A percentile compares a stretch with the other conserved stretches of the same genome.
phyloP scores from a whole-genome alignment of 1,140 invertebrate genomes.

The Portunus trituberculatus region DNA sequence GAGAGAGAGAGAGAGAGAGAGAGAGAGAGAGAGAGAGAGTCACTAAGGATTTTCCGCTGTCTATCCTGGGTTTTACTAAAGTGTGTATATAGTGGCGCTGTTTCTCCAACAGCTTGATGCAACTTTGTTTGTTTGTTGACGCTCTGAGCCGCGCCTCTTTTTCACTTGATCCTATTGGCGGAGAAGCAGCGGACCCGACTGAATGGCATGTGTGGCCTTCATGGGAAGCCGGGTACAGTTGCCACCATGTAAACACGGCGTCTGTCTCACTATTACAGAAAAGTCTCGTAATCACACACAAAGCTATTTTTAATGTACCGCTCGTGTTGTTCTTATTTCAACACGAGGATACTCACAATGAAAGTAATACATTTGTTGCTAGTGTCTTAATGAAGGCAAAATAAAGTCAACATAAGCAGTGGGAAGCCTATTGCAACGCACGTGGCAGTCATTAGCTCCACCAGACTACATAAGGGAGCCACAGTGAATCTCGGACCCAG shows the following conservation, averaged over 20 bases:
- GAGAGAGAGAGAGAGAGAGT: constrained; percentile 45
- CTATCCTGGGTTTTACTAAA: neutral
- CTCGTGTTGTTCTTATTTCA: neutral
- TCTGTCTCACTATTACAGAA: neutral
- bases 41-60: neutral
- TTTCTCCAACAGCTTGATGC: neutral
- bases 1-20: constrained; percentile 46
- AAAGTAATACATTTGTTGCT: neutral
- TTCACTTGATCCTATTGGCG: neutral
- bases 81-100: neutral
- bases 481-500: neutral
- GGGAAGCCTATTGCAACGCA: neutral
- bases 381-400: neutral
- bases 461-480: neutral
- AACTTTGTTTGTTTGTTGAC: neutral
- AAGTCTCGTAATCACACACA: neutral
- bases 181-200: neutral
- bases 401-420: neutral
- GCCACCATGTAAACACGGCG: neutral
- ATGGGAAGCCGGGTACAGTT: neutral
- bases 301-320: neutral
- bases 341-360: neutral
- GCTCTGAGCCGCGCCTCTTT: neutral
- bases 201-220: neutral
- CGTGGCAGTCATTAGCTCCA: neutral